A percentile compares a stretch with the other conserved stretches of the same genome.
Evolutionary conservation across 2,888 invertebrate species (phyloP).

Genomic region (Drosophila mimica): DNA sequence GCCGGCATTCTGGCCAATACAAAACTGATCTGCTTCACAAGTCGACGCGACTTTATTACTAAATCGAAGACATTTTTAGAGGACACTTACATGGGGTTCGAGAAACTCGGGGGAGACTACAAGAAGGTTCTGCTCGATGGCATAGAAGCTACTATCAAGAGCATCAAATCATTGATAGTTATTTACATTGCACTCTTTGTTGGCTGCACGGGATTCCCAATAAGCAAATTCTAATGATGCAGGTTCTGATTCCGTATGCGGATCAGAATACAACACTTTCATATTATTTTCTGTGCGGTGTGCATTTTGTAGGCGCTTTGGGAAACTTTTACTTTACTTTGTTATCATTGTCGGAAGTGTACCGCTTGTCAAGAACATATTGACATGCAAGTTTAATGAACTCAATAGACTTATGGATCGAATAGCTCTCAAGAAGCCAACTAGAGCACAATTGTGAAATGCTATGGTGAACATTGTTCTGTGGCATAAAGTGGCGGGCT

Average conservation of each 20-base stretch:
- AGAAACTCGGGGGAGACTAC: conserved; percentile 30
- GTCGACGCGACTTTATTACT: conserved; percentile 1
- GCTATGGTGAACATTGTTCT: conserved; percentile 37
- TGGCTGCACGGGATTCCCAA: conserved; percentile 19
- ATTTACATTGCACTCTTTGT: conserved; percentile 2
- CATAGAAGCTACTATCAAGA: conserved; percentile 4
- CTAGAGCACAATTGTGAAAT: not conserved
- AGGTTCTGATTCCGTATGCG: conserved; percentile 56
- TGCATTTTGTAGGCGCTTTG: conserved; percentile 45
- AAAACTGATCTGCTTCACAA: conserved; percentile 13
- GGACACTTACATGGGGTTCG: conserved; percentile 42
- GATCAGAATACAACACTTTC: conserved; percentile 33
- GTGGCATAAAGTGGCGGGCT: conserved; percentile 61
- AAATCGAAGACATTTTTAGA: conserved; percentile 16
- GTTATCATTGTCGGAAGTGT: conserved; percentile 43
- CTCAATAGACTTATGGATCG: conserved; percentile 27
- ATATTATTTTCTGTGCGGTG: conserved; percentile 12
- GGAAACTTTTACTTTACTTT: conserved; percentile 63
- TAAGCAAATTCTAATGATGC: conserved; percentile 47
- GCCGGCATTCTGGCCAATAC: conserved; percentile 22
- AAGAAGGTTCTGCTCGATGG: conserved; percentile 21
- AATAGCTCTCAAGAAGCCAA: not conserved
- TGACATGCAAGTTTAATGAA: conserved; percentile 51
- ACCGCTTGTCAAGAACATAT: conserved; percentile 55
- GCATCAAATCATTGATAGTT: conserved; percentile 24